Base-by-base conservation (phyloP, 2,797 vertebrate species). In the Eremophila alpestris region DNA sequence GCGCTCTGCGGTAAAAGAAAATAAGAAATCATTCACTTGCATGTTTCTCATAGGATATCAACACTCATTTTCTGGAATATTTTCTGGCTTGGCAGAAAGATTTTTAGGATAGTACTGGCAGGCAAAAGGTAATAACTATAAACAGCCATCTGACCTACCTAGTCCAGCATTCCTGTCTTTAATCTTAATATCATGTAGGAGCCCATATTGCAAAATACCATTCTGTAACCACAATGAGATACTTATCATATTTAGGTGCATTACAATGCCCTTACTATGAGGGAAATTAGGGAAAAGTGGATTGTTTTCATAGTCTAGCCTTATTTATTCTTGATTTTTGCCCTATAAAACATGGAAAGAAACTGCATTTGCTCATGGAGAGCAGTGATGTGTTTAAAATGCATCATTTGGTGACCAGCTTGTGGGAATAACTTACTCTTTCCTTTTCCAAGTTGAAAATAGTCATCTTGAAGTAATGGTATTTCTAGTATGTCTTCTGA, bases 131-230 rank as follows among this genome's bases (percentile, higher is more conserved):
- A 82, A 86, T 90, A 90, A 79, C 74, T 76, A 24, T 87, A 52
- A 95, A 54, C 59, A 89, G 15, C 87, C 64, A 85, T 87, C 54
- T 91, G 92, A 95, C 64, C 78, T 83, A 90, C 75, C 62, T 87
- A 80, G 54, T 65, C 23, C 20, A 77, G 24, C 34, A 41, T 89
- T 88, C 5, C 26, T 73, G 0, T 80, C 64, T 87, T 89, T 41
- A 78, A 75, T 89, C 32, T 68, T 43, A 85, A 75, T 64, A 78
- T 80, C 30, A 78, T 81, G 54, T 54, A 48, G 22, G 55, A 64
- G 43, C 22, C 46, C 58, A 60, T 93, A 91, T 71, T 91, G 60
- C 40, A 83, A 81, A 80, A 73, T 82, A 60, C 8, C 4, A 17
- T 79, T 94, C 32, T 83, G 41, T 56, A 87, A 77, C 18, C 27